phyloP scores from a whole-genome alignment of 2,797 vertebrate genomes.

The Sciaenops ocellatus region DNA sequence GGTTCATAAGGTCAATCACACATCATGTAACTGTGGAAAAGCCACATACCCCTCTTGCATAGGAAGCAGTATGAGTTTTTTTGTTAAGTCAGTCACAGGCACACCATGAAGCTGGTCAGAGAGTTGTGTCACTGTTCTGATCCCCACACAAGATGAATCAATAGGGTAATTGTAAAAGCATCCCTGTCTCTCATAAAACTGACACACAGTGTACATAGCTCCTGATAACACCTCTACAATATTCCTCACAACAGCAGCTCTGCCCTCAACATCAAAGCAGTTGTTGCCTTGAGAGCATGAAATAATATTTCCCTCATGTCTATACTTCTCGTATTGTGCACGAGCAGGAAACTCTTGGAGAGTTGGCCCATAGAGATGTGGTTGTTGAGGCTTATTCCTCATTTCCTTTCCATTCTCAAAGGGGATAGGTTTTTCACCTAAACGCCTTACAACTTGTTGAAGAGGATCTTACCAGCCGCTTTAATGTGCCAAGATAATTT shows the following conservation, averaged over 20 bases:
- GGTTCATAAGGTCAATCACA: neutral
- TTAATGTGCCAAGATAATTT: neutral
- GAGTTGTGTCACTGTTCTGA: too few species aligned
- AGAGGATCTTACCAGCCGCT: neutral
- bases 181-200: neutral
- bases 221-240: neutral
- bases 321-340: neutral
- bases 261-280: constrained; percentile 1
- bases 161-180: neutral
- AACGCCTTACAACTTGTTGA: neutral
- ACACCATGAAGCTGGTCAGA: neutral
- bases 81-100: neutral
- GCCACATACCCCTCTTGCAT: neutral
- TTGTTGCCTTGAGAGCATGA: neutral
- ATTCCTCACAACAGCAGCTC: neutral
- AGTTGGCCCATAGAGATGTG: neutral
- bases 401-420: neutral
- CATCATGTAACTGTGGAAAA: neutral
- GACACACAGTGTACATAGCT: neutral
- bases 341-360: too few species aligned
- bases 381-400: neutral
- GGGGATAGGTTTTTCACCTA: neutral
- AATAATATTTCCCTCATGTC: neutral
- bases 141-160: too few species aligned
- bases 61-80: neutral